Base-by-base conservation (phyloP, 53 echinoderm and acorn worm genomes). In the Henricia sp. region DNA sequence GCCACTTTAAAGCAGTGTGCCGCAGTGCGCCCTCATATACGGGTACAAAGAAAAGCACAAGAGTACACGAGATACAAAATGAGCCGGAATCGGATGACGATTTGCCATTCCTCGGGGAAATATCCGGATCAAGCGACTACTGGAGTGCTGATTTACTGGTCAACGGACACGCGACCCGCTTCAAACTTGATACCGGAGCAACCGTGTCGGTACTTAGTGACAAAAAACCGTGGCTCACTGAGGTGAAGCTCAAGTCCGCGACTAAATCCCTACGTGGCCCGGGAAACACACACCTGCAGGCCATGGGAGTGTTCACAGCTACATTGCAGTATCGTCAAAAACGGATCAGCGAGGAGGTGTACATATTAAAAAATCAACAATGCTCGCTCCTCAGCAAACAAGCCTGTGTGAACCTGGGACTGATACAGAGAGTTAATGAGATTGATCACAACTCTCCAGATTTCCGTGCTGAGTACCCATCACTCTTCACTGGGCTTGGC, bases 91-190 rank as follows among this genome's bases (percentile, higher is more conserved):
- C n/a, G n/a, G n/a, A n/a, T n/a, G n/a, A 70, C 39, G 72, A 77
- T 3, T 16, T 54, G 12, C 66, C 52, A 2, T 70, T 83, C 33
- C 82, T 91, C 37, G 84, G 75, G 42, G 74, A 76, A 73, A 59
- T 76, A n/a, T 16, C 30, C 50, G 56, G 64, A 6, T 38, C 37
- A 19, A 41, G 0, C 19, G 70, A 74, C 26, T 50, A 67, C 51
- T 93, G 90, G 87, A 68, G 73, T 28, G 93, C 89, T 16, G 50
- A 83, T 14, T 32, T 83, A 20, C 20, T 36, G n/a, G 89, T 93
- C 14, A 86, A 86, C 39, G 63, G 76, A 50, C 63, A 73, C n/a
- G 29, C 19, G 21, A 89, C 71, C 53, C 53, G 16, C 21, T 53
- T 69, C 38, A 69, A 35, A 41, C 38, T 69, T 13, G 70, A 69